Percentiles rank a stretch among this genome's conserved stretches.
Conservation (phyloP, 2,113 vertebrate genomes). For the Gopherus flavomarginatus region DNA sequence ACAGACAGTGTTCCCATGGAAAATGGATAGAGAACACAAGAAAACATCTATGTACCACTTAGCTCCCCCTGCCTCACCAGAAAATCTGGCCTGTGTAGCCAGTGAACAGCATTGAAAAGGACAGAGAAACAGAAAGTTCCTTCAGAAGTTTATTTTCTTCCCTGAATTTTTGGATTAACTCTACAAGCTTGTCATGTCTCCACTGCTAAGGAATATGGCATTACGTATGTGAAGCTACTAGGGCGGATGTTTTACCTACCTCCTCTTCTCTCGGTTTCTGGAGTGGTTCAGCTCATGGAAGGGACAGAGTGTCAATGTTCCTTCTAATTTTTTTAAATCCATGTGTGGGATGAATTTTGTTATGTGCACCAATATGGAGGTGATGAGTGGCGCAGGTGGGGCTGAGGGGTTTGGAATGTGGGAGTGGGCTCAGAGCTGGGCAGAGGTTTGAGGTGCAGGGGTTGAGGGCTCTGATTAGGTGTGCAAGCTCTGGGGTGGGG, state of each 20-base stretch:
- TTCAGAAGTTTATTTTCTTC: neutral
- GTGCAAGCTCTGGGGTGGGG: too few relatives aligned
- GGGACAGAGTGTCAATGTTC: too few relatives aligned
- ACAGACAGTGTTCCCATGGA: neutral
- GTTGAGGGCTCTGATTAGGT: too few relatives aligned
- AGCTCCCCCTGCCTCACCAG: neutral
- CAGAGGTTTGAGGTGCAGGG: too few relatives aligned
- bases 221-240: neutral
- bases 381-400: too few relatives aligned
- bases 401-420: too few relatives aligned
- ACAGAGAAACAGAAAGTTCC: neutral
- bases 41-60: neutral
- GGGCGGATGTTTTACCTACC: neutral
- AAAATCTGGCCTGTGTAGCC: neutral
- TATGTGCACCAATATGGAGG: too few relatives aligned
- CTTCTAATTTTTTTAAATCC: too few relatives aligned
- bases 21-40: neutral
- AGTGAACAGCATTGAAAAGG: neutral
- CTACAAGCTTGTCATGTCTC: neutral
- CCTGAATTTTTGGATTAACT: neutral
- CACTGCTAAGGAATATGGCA: neutral
- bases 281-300: neutral
- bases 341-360: too few relatives aligned
- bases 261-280: neutral
- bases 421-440: too few relatives aligned